Percentiles rank a stretch among this genome's conserved stretches.
phyloP scores from a whole-genome alignment of 2,113 vertebrate genomes.

The Mormyrus lacerda region DNA sequence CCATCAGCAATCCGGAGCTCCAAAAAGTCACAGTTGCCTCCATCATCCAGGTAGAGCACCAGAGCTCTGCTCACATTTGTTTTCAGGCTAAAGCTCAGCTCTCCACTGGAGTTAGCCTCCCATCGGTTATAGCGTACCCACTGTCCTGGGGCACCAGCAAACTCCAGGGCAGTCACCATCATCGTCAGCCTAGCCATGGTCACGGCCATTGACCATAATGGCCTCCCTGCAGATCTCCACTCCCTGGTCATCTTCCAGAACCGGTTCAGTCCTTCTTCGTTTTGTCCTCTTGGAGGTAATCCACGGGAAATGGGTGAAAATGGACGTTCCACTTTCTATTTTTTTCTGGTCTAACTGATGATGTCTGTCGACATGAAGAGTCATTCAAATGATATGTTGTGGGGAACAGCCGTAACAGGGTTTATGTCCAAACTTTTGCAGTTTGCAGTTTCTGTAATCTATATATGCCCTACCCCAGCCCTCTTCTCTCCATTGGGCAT shows the following conservation, averaged over 20 bases:
- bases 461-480: slow-evolving; percentile 52
- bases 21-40: slow-evolving; percentile 89
- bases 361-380: slow-evolving; percentile 4
- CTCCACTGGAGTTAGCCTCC: slow-evolving; percentile 73
- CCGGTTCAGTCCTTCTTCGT: neutral
- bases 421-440: slow-evolving; percentile 27
- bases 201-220: slow-evolving; percentile 50
- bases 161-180: slow-evolving; percentile 63
- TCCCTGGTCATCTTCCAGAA: slow-evolving; percentile 6
- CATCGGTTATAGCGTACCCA: slow-evolving; percentile 87
- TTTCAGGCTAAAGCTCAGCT: slow-evolving; percentile 84
- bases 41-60: slow-evolving; percentile 86
- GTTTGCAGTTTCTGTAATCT: slow-evolving; percentile 35
- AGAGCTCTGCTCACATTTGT: slow-evolving; percentile 79
- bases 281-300: neutral
- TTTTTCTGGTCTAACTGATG: slow-evolving; percentile 24
- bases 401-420: slow-evolving; percentile 25
- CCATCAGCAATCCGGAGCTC: slow-evolving; percentile 77
- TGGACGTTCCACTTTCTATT: neutral
- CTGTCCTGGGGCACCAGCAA: slow-evolving; percentile 79
- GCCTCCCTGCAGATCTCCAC: slow-evolving; percentile 33
- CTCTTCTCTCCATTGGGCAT: slow-evolving; percentile 59
- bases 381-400: neutral
- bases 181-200: slow-evolving; percentile 41
- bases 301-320: slow-evolving; percentile 7